A percentile compares a stretch with the other conserved stretches of the same genome.
Conservation (phyloP, 2,888 invertebrate species). For the Emesis russula region DNA sequence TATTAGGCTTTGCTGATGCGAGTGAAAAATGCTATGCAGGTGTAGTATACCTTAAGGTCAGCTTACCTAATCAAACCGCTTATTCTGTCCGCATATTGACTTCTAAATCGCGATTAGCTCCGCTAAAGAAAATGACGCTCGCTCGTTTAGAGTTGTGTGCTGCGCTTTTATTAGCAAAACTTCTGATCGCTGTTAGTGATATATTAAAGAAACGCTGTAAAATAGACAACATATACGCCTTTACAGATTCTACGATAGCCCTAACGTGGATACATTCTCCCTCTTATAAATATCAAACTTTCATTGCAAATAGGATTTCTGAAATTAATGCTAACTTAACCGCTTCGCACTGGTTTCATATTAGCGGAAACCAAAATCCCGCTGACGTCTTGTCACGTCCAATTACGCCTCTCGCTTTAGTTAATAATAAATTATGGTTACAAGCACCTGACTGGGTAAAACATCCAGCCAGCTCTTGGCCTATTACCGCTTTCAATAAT, state of each 20-base stretch:
- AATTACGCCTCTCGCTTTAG: neutral
- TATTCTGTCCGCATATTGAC: neutral
- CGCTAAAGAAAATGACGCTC: neutral
- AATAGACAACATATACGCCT: constrained; percentile 48
- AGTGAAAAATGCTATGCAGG: neutral
- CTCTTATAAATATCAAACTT: constrained; percentile 52
- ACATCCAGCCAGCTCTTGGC: neutral
- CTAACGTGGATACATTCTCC: constrained; percentile 66
- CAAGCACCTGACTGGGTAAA: neutral
- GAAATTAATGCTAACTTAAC: constrained; percentile 33
- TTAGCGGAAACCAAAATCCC: constrained; percentile 22
- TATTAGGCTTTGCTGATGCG: neutral
- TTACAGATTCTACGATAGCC: constrained; percentile 62
- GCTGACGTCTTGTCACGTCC: constrained; percentile 24
- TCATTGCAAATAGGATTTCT: constrained; percentile 64
- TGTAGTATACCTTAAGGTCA: neutral
- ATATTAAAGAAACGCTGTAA: constrained; percentile 34
- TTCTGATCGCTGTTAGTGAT: neutral
- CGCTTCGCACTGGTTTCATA: constrained; percentile 27
- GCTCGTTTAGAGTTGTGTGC: neutral
- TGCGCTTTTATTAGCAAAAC: neutral
- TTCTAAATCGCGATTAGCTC: neutral
- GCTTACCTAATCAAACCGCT: neutral
- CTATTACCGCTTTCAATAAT: neutral
- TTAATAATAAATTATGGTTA: neutral